Evolutionary conservation across 2,888 invertebrate species (phyloP), one percentile per base, ranked within the genome.

Genomic region (Trypoxylon attenuatum): DNA sequence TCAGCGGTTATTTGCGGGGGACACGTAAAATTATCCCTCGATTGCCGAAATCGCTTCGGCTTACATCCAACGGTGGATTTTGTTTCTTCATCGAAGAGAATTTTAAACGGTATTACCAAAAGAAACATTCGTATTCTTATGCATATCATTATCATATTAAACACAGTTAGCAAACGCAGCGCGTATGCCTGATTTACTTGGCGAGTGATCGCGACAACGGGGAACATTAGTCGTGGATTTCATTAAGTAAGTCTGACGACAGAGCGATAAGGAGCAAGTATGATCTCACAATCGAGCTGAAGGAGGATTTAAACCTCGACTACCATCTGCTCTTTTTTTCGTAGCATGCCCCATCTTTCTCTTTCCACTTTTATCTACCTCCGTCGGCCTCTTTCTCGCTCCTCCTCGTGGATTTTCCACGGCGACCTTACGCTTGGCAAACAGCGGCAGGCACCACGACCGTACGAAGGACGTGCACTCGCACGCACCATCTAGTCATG

Each of bases 351-450:
- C 59, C 22, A 21, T 43, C 47, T 22, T 38, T 18, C 42, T 41
- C 16, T 52, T 49, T 49, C 45, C 45, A 16, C 39, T 49, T 55
- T 56, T 25, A 15, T 4, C 29, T 23, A 4, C 39, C 39, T 47
- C 39, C 18, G n/a, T 19, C 50, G 25, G 27, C 43, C 49, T n/a
- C 42, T 46, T 33, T 50, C 10, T 13, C 43, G 3, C 43, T 39
- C 55, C 51, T 57, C 57, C 62, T 49, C 49, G 59, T 49, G 43
- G n/a, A n/a, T n/a, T n/a, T n/a, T n/a, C 50, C 53, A 49, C 60
- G 55, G 65, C 60, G 59, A 61, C 71, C 70, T 75, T 66, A 69
- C 65, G 69, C 73, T 69, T 62, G 52, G 73, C 73, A 78, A 78
- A 78, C 73, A 63, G 68, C 67, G 72, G 72, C 73, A 73, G 64